Base-by-base conservation (phyloP, 2,113 vertebrate genomes). In the Onychostoma macrolepis region DNA sequence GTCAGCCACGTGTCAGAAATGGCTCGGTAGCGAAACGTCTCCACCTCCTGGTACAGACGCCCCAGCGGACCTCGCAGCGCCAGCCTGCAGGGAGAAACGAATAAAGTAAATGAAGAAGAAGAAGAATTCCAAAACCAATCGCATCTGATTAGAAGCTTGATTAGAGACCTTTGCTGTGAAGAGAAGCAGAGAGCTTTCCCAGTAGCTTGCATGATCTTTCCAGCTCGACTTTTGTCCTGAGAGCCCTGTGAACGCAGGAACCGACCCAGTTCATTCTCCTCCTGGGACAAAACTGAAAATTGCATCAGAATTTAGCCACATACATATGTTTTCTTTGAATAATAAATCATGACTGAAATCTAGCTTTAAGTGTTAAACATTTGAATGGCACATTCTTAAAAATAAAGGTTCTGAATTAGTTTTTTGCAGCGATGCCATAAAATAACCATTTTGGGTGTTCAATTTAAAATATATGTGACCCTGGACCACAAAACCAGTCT, bases 181-280 rank as follows among this genome's bases (percentile, higher is more conserved):
- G 98, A 99, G 94, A 99, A 98, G 92, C 98, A 99, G 85, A 99
- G 97, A 0, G 98, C 97, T 92, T 99, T 99, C 84, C 98, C 98
- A 0, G 98, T 97, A 8, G 98, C 98, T 93, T 99, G 97, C 98
- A 99, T 99, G 95, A 99, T 99, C 93, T 99, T 99, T 86, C 98
- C 98, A 15, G 98, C 98, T 90, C 97, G 94, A 36, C 96, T 97
- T 95, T 97, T 98, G 92, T 99, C 97, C 92, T 99, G 97, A 85
- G 97, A 97, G 83, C 97, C 98, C 93, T 99, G 97, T 2, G 96
- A 95, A 89, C 98, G 97, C 89, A 99, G 96, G 94, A 99, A 99
- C 71, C 97, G 97, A 3, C 98, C 98, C 94, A 99, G 88, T 92
- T 99, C 98, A 43, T 97, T 99, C 95, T 99, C 98, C 92, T 99